A percentile compares a stretch with the other conserved stretches of the same genome.
Conservation (phyloP, 2,888 invertebrate species). For the Diarsia rubi region DNA sequence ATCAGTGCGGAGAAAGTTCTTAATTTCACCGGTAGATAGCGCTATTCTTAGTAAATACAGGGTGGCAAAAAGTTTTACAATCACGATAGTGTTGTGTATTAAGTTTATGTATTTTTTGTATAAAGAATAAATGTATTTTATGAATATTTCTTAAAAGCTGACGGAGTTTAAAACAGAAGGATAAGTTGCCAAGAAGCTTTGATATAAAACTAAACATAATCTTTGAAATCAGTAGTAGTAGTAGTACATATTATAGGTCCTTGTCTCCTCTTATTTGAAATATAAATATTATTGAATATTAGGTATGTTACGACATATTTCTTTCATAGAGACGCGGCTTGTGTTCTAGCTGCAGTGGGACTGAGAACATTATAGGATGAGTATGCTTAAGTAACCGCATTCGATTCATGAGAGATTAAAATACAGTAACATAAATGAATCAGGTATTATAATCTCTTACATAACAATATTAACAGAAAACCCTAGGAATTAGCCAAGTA, state of each 20-base stretch:
- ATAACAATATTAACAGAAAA: constrained; percentile 39
- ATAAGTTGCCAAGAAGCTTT: not conserved
- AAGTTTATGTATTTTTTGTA: not conserved
- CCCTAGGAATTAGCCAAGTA: constrained; percentile 37
- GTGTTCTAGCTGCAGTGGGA: no score
- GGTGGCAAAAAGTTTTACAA: constrained; percentile 14
- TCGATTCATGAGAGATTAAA: not conserved
- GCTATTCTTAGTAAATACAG: constrained; percentile 5
- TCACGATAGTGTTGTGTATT: not conserved
- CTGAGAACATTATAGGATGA: no score
- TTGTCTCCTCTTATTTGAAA: not conserved
- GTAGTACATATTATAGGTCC: no score
- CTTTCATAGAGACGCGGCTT: no score
- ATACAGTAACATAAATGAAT: not conserved
- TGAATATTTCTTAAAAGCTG: not conserved
- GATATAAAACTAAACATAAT: not conserved
- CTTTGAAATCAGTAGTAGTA: not conserved
- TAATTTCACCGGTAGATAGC: constrained; percentile 31
- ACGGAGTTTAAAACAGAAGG: not conserved
- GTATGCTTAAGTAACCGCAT: not conserved
- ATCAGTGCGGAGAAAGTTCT: constrained; percentile 9
- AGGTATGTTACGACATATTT: not conserved
- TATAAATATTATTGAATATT: not conserved
- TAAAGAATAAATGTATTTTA: not conserved
- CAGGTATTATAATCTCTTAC: not conserved